These are phyloP conservation scores for Clostera curtula DNA, from an alignment of 2,888 invertebrate species.

Conservation along the genomic window DNA sequence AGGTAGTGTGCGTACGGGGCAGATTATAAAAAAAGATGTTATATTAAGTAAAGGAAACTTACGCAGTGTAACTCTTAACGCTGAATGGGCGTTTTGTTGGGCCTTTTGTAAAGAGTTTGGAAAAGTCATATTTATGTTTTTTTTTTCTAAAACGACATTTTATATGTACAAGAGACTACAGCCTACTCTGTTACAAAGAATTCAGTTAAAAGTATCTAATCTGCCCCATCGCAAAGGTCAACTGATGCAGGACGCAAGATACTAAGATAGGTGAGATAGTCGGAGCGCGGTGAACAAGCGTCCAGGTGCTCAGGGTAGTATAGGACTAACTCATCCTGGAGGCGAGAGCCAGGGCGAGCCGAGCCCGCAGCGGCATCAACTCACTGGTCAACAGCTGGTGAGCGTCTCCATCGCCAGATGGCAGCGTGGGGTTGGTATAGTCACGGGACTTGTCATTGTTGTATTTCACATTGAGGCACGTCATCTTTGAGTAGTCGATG, in stretches of 20 bases:
- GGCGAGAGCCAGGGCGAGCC: slow-evolving; percentile 68
- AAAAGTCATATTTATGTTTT: no score
- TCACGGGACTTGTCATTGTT: slow-evolving; percentile 99
- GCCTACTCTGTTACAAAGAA: no score
- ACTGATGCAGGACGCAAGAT: slow-evolving; percentile 21
- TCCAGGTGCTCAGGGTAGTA: slow-evolving; percentile 63
- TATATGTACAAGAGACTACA: no score
- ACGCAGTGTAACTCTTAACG: no score
- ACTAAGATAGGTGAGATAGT: slow-evolving; percentile 26
- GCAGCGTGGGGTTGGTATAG: slow-evolving; percentile 98
- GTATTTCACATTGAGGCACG: slow-evolving; percentile 98
- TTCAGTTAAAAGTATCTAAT: slow-evolving; percentile 5
- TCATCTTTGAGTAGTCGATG: slow-evolving; percentile 99
- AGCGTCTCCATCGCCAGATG: slow-evolving; percentile 88
- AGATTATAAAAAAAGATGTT: slow-evolving; percentile 5
- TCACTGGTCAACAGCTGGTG: slow-evolving; percentile 80
- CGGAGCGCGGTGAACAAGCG: slow-evolving; percentile 45
- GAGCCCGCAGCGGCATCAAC: slow-evolving; percentile 74
- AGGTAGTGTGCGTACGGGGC: slow-evolving; percentile 24
- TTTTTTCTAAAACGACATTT: no score
- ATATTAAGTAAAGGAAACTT: no score
- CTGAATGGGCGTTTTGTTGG: no score
- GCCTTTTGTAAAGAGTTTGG: no score
- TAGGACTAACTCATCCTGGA: slow-evolving; percentile 78
- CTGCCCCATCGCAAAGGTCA: slow-evolving; percentile 21